Base-by-base conservation (phyloP, 2,888 invertebrate species). In the Charanyca ferruginea region DNA sequence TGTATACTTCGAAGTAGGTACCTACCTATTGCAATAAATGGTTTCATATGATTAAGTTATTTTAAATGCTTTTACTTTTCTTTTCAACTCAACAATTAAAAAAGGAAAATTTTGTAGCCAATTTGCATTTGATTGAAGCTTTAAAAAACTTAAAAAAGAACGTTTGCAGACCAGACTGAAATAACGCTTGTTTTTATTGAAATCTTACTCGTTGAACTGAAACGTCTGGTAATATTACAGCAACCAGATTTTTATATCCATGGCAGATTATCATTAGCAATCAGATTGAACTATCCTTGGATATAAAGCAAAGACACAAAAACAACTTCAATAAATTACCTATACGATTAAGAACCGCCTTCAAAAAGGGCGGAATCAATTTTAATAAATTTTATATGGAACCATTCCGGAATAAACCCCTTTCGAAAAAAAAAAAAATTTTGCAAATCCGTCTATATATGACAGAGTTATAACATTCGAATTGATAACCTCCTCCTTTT, bases 121-220 rank as follows among this genome's bases (percentile, higher is more conserved):
- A 35, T 69, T 57, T 65, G 8, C 25, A n/a, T 52, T 52, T 65
- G 72, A 70, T 65, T 51, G 69, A 62, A 41, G 20, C n/a, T 28
- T 25, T 18, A 3, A 49, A 42, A 51, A 45, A 32, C 20, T 11
- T 20, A 4, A 35, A 54, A 44, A 20, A 58, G 16, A 9, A 8
- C 0, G 41, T 70, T 51, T 47, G 45, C 25, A 9, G 38, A 23
- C 49, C n/a, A 51, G 32, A 35, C 45, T 52, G 18, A 54, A 66
- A 66, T 9, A 60, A 51, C 41, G 42, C 45, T 32, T 32, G 11
- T 32, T 11, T 11, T 61, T 67, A 78, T 68, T 72, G 66, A 57
- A 70, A 66, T 54, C 54, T 64, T 59, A 71, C 41, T 52, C 69
- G 66, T 49, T 73, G 73, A 76, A 79, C 77, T 81, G 69, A 59